A percentile compares a stretch with the other conserved stretches of the same genome.
Evolutionary conservation across 2,113 vertebrate species (phyloP).

Genomic region (Erythrocercus mccallii): DNA sequence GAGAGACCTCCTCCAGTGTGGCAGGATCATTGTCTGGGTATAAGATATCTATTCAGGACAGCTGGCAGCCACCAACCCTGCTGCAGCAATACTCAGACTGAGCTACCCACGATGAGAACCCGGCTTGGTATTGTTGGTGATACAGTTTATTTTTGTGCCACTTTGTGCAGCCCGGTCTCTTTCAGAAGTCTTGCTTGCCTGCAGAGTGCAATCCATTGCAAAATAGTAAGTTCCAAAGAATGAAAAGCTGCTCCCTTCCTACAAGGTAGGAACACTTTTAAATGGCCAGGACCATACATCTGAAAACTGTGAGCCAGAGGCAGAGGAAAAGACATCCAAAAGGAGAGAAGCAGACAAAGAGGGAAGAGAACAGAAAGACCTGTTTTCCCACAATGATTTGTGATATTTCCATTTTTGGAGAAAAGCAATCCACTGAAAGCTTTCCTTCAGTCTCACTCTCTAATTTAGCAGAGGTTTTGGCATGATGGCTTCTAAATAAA

Average conservation of each 20-base stretch:
- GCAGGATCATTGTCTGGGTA: background rate
- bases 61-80: background rate
- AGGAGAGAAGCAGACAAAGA: conserved; percentile 49
- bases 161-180: conserved; percentile 36
- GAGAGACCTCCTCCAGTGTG: background rate
- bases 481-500: conserved; percentile 18
- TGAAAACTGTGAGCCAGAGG: conserved; percentile 44
- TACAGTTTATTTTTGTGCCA: background rate
- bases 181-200: conserved; percentile 28
- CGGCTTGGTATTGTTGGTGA: background rate
- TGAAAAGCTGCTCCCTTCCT: conserved; percentile 54
- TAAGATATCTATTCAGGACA: conserved; percentile 26
- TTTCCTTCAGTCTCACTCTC: conserved; percentile 39
- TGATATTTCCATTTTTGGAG: conserved; percentile 62
- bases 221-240: conserved; percentile 47
- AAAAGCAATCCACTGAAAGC: conserved; percentile 61
- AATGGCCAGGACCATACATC: conserved; percentile 28
- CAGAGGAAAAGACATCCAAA: conserved; percentile 36
- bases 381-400: conserved; percentile 63
- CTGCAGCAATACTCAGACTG: background rate
- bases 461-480: conserved; percentile 59
- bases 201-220: conserved; percentile 23
- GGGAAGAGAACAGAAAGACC: conserved; percentile 48
- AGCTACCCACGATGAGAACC: background rate
- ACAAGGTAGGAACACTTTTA: conserved; percentile 41